Evolutionary conservation across 2,797 vertebrate genomes (phyloP), one percentile per base, ranked within the genome.

Genomic region (Pseudochromis fuscus): DNA sequence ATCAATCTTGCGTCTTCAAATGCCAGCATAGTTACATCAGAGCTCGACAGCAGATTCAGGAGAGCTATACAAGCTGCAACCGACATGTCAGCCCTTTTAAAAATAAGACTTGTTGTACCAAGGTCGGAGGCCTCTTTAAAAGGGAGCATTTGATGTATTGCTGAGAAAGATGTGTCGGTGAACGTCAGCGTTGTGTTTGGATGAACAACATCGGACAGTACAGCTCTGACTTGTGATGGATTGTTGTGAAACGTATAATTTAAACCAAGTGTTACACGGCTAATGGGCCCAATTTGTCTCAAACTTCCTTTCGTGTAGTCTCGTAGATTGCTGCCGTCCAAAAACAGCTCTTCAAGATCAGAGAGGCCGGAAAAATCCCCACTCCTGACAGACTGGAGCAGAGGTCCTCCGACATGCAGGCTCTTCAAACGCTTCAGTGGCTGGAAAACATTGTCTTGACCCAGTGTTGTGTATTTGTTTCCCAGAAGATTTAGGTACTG

Each of bases 391-490:
- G 28, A 45, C 0, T 58, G 49, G 65, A 95, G 91, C 48, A 0
- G 0, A 0, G 1, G 3, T 56, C 86, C 93, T 82, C 95, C 95
- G 33, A 95, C 52, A 64, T 53, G 49, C 8, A 95, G 83, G 58
- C 42, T 85, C 58, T 45, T 92, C 63, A 95, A 68, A 23, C 81
- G 89, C 49, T 73, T 57, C 48, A 95, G 88, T 21, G 58, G 57
- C 35, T 82, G 81, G 87, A 96, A 95, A 15, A 91, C 86, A 7
- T 92, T 58, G 0, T 57, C 72, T 61, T 71, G 28, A 10, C 93
- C 94, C 2, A 95, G 75, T n/a, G 67, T 79, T 50, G 27, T 23
- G 38, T 95, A 95, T 37, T 18, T 33, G 77, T 95, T 96, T 42
- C 88, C 94, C 75, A 92, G 72, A 45, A 96, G 84, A 67, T 90